phyloP scores from a whole-genome alignment of 2,797 vertebrate species.

The Acrossocheilus fasciatus region DNA sequence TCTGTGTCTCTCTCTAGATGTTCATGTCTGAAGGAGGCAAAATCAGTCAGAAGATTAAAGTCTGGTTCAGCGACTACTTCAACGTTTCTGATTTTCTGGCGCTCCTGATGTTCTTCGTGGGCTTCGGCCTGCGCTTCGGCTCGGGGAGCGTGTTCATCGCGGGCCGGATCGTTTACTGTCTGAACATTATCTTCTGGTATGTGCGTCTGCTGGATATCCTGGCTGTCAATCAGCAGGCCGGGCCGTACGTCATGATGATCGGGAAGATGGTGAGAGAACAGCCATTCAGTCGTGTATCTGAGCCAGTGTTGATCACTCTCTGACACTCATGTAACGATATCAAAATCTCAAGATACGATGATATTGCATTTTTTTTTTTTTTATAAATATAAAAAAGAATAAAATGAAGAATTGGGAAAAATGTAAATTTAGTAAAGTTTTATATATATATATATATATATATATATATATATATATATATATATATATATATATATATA shows the following conservation, averaged over 20 bases:
- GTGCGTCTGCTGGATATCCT: constrained; percentile 96
- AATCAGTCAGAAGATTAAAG: constrained; percentile 97
- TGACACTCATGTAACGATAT: no score
- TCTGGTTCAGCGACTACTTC: constrained; percentile 98
- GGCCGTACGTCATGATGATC: constrained; percentile 99
- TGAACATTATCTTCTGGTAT: constrained; percentile 99
- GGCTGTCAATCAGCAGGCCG: constrained; percentile 97
- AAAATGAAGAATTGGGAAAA: no score
- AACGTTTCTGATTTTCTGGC: constrained; percentile 96
- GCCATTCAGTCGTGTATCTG: no score
- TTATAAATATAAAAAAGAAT: no score
- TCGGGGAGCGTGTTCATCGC: constrained; percentile 79
- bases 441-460: no score
- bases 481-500: no score
- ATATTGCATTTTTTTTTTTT: no score
- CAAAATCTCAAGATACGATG: no score
- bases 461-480: no score
- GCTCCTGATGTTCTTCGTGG: constrained; percentile 93
- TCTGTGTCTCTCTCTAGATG: constrained; percentile 79
- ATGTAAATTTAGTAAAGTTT: no score
- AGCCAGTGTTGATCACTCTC: no score
- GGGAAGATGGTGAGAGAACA: constrained; percentile 94
- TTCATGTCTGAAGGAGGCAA: constrained; percentile 99
- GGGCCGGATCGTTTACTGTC: constrained; percentile 94
- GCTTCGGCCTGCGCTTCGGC: constrained; percentile 91